phyloP scores from a whole-genome alignment of 2,888 invertebrate genomes.

The Sepioteuthis lessoniana region DNA sequence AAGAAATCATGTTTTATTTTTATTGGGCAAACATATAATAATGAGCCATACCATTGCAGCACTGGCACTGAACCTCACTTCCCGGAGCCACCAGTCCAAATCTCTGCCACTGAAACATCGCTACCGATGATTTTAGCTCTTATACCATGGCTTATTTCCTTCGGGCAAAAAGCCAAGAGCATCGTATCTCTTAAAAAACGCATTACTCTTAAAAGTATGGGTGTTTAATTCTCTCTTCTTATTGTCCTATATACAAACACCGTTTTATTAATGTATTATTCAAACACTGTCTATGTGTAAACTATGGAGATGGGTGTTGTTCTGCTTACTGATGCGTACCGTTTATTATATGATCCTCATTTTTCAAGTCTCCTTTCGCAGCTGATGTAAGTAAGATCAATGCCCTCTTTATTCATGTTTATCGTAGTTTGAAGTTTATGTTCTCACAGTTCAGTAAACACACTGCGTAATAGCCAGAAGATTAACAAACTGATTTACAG shows the following conservation, averaged over 20 bases:
- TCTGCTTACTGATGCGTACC: background rate
- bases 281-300: slow-evolving; percentile 20
- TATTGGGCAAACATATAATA: background rate
- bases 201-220: background rate
- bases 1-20: background rate
- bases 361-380: slow-evolving; percentile 33
- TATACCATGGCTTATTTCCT: background rate
- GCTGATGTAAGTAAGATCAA: slow-evolving; percentile 33
- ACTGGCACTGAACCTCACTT: background rate
- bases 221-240: background rate
- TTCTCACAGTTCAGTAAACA: slow-evolving; percentile 14
- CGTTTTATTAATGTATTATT: slow-evolving; percentile 33
- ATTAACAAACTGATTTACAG: slow-evolving; percentile 33
- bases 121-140: background rate
- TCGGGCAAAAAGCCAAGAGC: background rate
- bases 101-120: background rate
- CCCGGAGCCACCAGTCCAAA: background rate
- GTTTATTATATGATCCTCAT: slow-evolving; percentile 9
- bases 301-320: background rate
- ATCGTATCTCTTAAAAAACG: slow-evolving; percentile 8
- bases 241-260: slow-evolving; percentile 17
- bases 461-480: slow-evolving; percentile 33
- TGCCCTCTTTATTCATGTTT: slow-evolving; percentile 10
- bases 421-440: slow-evolving; percentile 33
- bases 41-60: background rate